phyloP scores from a whole-genome alignment of 1,140 invertebrate species.

The Sinella curviseta region DNA sequence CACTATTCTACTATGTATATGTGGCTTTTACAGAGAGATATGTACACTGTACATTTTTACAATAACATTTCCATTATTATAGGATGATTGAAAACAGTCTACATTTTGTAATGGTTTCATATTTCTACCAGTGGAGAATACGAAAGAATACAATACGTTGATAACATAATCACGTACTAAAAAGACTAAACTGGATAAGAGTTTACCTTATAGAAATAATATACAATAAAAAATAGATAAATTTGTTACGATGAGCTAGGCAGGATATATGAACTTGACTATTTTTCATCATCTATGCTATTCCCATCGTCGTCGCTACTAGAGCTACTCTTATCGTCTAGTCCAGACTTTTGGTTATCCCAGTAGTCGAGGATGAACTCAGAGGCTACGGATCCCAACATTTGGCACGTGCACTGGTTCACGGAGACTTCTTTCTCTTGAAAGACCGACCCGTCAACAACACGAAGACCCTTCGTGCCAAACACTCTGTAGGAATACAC shows the following conservation, averaged over 20 bases:
- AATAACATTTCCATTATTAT: background rate
- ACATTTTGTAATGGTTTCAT: background rate
- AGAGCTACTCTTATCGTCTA: slow-evolving; percentile 1
- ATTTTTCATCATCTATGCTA: background rate
- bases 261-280: background rate
- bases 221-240: background rate
- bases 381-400: slow-evolving; percentile 39
- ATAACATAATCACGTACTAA: background rate
- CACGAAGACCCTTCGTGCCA: slow-evolving; percentile 39
- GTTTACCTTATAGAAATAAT: background rate
- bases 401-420: slow-evolving; percentile 41
- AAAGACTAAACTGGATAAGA: background rate
- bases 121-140: background rate
- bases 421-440: slow-evolving; percentile 40
- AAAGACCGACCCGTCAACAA: slow-evolving; percentile 44
- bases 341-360: slow-evolving; percentile 17
- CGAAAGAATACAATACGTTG: background rate
- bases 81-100: background rate
- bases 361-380: slow-evolving; percentile 39
- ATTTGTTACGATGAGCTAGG: background rate
- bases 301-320: background rate
- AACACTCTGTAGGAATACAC: slow-evolving; percentile 37
- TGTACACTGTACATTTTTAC: background rate
- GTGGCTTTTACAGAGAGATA: too few relatives aligned
- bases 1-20: background rate